These are phyloP conservation scores for Hydrocynus forskahlii DNA, from an alignment of 2,797 vertebrate species.

Conservation along the genomic window DNA sequence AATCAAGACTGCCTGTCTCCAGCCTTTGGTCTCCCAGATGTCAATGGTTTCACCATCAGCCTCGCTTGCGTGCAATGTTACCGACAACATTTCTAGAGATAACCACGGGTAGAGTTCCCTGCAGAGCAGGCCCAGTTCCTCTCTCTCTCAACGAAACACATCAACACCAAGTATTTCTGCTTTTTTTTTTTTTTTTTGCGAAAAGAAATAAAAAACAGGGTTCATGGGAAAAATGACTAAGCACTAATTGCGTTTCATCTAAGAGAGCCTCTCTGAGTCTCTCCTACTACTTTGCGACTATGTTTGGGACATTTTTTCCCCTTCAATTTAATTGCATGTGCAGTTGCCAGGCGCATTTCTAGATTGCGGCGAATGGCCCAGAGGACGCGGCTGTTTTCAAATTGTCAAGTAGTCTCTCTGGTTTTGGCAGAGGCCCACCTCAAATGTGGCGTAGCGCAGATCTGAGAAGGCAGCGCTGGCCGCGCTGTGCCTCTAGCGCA, in stretches of 20 bases:
- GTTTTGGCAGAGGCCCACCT: slow-evolving; percentile 60
- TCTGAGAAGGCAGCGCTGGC: slow-evolving; percentile 57
- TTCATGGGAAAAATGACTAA: slow-evolving; percentile 46
- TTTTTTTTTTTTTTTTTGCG: not conserved
- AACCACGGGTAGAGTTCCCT: slow-evolving; percentile 33
- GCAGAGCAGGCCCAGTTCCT: slow-evolving; percentile 30
- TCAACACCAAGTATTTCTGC: slow-evolving; percentile 24
- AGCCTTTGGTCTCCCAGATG: slow-evolving; percentile 51
- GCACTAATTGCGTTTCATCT: slow-evolving; percentile 40
- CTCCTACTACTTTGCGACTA: slow-evolving; percentile 42
- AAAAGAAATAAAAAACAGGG: not conserved
- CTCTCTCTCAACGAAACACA: slow-evolving; percentile 11
- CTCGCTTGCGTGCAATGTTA: slow-evolving; percentile 38
- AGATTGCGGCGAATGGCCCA: slow-evolving; percentile 55
- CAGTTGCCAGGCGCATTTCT: slow-evolving; percentile 60
- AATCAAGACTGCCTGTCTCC: slow-evolving; percentile 30
- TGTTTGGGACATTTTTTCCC: slow-evolving; percentile 39
- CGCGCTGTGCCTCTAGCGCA: slow-evolving; percentile 43
- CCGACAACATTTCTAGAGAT: slow-evolving; percentile 44
- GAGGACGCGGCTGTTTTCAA: slow-evolving; percentile 61
- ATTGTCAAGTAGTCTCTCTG: slow-evolving; percentile 60
- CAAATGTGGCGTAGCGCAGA: slow-evolving; percentile 60
- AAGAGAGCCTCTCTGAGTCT: slow-evolving; percentile 27
- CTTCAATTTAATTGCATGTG: slow-evolving; percentile 55
- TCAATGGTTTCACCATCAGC: slow-evolving; percentile 45